Evolutionary conservation across 2,797 vertebrate genomes (phyloP).

Genomic region (Gila robusta): DNA sequence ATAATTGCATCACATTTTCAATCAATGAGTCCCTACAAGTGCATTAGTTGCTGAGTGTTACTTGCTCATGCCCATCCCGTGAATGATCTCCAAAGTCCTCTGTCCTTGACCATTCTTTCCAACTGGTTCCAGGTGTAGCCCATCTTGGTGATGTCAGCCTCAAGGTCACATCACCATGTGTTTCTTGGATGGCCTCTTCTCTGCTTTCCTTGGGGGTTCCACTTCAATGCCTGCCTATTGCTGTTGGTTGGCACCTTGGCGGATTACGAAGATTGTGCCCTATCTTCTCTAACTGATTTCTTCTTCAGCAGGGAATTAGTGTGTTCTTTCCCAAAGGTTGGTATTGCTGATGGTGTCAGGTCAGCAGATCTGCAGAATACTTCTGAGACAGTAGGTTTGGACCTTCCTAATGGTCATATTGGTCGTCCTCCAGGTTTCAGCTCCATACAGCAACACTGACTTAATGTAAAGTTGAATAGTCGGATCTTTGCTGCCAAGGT

Average conservation of each 20-base stretch:
- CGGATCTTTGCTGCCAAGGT: background rate
- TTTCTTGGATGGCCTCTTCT: background rate
- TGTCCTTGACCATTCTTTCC: background rate
- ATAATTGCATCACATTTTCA: background rate
- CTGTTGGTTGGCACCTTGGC: too few species aligned
- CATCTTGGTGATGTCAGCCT: background rate
- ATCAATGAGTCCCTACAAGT: background rate
- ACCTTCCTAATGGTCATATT: background rate
- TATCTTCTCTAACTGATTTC: background rate
- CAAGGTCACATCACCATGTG: background rate
- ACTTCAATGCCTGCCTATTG: background rate
- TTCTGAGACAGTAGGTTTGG: background rate
- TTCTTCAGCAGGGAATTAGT: background rate
- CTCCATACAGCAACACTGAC: background rate
- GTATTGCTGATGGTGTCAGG: background rate
- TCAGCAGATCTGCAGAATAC: background rate
- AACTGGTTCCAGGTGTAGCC: background rate
- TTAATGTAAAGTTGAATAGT: background rate
- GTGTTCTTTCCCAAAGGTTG: background rate
- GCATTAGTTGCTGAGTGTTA: background rate
- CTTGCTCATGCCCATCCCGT: too few species aligned
- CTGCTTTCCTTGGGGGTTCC: background rate
- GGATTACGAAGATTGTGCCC: background rate
- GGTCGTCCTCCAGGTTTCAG: background rate
- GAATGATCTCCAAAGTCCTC: background rate